A percentile compares a stretch with the other conserved stretches of the same genome.
phyloP scores from a whole-genome alignment of 2,113 vertebrate genomes.

The Pituophis catenifer region DNA sequence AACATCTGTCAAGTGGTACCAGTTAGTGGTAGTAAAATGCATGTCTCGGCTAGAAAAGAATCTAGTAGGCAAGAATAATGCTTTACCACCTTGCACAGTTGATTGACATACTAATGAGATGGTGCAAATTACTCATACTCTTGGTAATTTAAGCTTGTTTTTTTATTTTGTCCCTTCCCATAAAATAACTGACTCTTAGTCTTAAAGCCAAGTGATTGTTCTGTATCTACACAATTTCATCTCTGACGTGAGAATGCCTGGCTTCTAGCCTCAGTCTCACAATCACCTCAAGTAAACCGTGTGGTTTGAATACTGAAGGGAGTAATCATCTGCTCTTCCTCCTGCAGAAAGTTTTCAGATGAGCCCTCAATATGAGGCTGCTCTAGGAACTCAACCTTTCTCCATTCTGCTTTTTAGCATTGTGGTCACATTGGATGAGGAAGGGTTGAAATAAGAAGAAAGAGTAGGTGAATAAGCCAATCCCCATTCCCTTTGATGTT shows the following conservation, averaged over 20 bases:
- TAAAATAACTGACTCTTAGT: not conserved
- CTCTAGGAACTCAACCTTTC: not conserved
- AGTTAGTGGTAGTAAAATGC: not conserved
- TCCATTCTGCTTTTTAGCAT: not conserved
- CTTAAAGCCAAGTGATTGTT: not conserved
- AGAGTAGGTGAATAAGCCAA: not conserved
- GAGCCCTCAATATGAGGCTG: not conserved
- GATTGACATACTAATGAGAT: not conserved
- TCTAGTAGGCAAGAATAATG: not conserved
- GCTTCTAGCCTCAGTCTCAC: not conserved
- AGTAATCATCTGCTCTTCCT: not conserved
- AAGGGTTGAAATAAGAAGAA: not conserved
- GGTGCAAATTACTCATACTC: not conserved
- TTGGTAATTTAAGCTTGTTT: not conserved
- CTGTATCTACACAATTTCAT: not conserved
- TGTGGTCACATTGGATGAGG: not conserved
- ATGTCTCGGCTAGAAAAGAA: not conserved
- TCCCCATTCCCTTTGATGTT: not conserved
- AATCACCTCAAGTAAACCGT: not conserved
- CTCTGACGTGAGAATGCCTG: not conserved
- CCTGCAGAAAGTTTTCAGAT: not conserved
- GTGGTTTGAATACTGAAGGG: not conserved
- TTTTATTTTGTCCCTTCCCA: not conserved
- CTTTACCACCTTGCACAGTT: not conserved
- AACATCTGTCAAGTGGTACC: not conserved